These are phyloP conservation scores for Acheta domesticus DNA, from an alignment of 2,888 invertebrate genomes.

Conservation along the genomic window DNA sequence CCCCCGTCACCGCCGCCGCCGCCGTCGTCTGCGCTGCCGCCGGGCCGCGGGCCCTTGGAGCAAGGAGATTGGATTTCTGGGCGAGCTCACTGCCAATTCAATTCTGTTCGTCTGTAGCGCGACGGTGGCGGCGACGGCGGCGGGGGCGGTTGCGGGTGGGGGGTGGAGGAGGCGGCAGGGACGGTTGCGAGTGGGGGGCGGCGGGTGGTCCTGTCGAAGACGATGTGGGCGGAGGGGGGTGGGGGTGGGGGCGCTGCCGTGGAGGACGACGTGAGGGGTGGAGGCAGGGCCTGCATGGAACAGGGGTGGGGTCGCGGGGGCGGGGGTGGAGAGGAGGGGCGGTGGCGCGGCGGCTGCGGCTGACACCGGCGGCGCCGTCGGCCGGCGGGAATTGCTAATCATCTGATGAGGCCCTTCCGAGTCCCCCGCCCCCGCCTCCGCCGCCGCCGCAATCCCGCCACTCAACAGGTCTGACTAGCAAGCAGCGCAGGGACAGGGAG, in stretches of 20 bases:
- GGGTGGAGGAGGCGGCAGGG: background rate
- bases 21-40: background rate
- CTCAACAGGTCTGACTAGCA: background rate
- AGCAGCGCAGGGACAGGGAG: background rate
- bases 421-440: background rate
- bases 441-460: background rate
- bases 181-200: background rate
- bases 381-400: background rate
- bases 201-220: background rate
- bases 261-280: too few species aligned
- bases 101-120: slow-evolving; percentile 1
- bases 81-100: slow-evolving; percentile 9
- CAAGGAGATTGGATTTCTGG: slow-evolving; percentile 10
- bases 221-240: background rate
- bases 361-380: background rate
- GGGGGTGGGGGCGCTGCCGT: background rate
- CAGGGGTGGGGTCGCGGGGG: background rate
- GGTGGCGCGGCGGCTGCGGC: background rate
- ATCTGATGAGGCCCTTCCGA: background rate
- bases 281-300: too few species aligned
- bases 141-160: background rate
- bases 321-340: background rate
- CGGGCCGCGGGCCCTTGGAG: background rate
- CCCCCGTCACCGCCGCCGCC: background rate
- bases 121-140: background rate